Evolutionary conservation across 2,888 invertebrate genomes (phyloP).

Genomic region (Caenorhabditis japonica): DNA sequence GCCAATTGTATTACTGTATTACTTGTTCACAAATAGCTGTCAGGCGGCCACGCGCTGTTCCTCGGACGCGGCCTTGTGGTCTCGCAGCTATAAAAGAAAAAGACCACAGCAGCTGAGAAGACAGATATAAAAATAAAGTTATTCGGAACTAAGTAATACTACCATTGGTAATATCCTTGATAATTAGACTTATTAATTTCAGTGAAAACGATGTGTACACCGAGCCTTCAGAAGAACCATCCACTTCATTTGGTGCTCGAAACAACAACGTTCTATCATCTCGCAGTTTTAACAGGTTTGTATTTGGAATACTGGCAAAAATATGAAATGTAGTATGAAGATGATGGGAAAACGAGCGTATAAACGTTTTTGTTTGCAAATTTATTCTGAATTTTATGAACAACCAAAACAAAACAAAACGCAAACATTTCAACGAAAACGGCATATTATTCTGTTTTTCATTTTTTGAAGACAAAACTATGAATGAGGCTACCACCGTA

Average conservation of each 20-base stretch:
- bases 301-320: background rate
- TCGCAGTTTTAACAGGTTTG: conserved; percentile 53
- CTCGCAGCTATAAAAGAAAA: no score
- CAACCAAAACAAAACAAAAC: background rate
- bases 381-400: background rate
- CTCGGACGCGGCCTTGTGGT: no score
- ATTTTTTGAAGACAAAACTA: conserved; percentile 29
- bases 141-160: no score
- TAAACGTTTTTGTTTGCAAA: background rate
- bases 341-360: background rate
- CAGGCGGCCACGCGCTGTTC: no score
- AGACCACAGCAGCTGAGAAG: no score
- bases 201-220: conserved; percentile 51
- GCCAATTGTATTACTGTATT: no score
- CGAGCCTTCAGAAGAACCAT: conserved; percentile 46
- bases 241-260: conserved; percentile 47
- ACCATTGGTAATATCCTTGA: no score
- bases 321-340: background rate
- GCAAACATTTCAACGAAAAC: no score
- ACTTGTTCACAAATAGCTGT: no score
- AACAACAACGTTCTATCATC: conserved; percentile 53
- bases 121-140: no score
- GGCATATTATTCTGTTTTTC: no score
- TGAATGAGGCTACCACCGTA: conserved; percentile 29
- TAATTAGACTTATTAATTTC: conserved; percentile 5